Base-by-base conservation (phyloP, 2,888 invertebrate species). In the Nysson spinosus region DNA sequence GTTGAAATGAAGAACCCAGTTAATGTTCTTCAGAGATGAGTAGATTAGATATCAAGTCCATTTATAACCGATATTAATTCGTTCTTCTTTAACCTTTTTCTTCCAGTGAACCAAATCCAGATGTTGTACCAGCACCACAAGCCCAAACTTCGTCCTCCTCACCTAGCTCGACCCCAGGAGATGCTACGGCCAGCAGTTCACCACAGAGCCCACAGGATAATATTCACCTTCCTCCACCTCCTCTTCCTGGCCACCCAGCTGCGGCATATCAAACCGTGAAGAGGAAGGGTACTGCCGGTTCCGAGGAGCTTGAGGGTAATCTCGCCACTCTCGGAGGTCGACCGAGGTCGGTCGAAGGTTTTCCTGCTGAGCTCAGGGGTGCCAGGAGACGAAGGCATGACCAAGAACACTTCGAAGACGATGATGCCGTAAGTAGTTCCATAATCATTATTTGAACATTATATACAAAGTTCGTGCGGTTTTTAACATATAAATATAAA, bases 271-370 rank as follows among this genome's bases (percentile, higher is more conserved):
- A 94, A 79, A 96, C 95, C 1, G 95, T 96, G 22, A 96, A 93
- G 87, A 90, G 95, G 83, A 94, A 95, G 88, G 93, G 92, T 85
- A 89, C 88, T 32, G 88, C 88, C 30, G 88, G 88, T 50, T 92
- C 93, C 70, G 90, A 90, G 62, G 93, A 94, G 79, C 90, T 90
- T 42, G 94, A 93, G 85, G 93, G 93, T 56, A 93, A 95, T 83
- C 90, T 95, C 56, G 95, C 93, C 9, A 93, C 94, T 20, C 89
- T 96, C 61, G 95, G 95, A 49, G 96, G 96, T 44, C 91, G 96
- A 67, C 97, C 96, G 51, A 91, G 97, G 76, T 96, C 96, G 19
- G 95, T 96, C 9, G 95, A 96, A 87, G 94, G 94, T 78, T 90
- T 95, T 49, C 92, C 93, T 37, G 93, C 93, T 60, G 94, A 94